phyloP scores from a whole-genome alignment of 2,888 invertebrate genomes.

The Nomada fabriciana region DNA sequence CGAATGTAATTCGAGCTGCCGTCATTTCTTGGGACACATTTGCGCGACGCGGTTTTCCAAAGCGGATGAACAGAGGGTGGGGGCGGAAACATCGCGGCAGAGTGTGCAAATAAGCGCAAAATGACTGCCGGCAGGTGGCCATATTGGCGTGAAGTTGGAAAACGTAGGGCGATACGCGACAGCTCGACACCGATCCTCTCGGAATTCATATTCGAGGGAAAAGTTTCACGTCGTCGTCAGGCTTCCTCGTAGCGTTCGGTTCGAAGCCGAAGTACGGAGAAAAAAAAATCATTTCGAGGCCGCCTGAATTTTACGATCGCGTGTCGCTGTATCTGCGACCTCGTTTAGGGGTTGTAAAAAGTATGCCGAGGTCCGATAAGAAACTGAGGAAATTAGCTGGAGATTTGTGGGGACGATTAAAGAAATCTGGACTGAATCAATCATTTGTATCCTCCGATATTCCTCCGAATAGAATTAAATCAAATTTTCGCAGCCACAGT shows the following conservation, averaged over 20 bases:
- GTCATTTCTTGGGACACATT: conserved; percentile 14
- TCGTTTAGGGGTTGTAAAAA: neutral
- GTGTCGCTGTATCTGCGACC: neutral
- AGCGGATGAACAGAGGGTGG: conserved; percentile 11
- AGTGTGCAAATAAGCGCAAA: conserved; percentile 79
- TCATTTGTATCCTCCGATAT: conserved; percentile 14
- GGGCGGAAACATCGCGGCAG: conserved; percentile 50
- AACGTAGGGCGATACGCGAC: conserved; percentile 67
- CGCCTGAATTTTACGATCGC: conserved; percentile 43
- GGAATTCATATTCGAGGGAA: conserved; percentile 61
- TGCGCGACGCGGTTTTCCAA: conserved; percentile 34
- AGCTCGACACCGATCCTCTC: conserved; percentile 67
- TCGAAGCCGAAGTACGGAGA: neutral
- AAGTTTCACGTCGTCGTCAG: conserved; percentile 39
- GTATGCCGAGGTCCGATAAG: conserved; percentile 12
- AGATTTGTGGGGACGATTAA: conserved; percentile 8
- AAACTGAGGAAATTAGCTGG: conserved; percentile 18
- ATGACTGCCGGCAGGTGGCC: conserved; percentile 75
- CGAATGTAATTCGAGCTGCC: conserved; percentile 12
- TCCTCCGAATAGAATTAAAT: neutral
- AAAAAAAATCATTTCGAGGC: conserved; percentile 30
- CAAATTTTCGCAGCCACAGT: neutral
- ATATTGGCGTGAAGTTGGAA: conserved; percentile 79
- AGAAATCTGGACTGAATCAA: conserved; percentile 9
- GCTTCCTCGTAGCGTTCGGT: neutral